A percentile compares a stretch with the other conserved stretches of the same genome.
These are phyloP conservation scores for Myioborus miniatus DNA, from an alignment of 2,797 vertebrate species.

Conservation along the genomic window DNA sequence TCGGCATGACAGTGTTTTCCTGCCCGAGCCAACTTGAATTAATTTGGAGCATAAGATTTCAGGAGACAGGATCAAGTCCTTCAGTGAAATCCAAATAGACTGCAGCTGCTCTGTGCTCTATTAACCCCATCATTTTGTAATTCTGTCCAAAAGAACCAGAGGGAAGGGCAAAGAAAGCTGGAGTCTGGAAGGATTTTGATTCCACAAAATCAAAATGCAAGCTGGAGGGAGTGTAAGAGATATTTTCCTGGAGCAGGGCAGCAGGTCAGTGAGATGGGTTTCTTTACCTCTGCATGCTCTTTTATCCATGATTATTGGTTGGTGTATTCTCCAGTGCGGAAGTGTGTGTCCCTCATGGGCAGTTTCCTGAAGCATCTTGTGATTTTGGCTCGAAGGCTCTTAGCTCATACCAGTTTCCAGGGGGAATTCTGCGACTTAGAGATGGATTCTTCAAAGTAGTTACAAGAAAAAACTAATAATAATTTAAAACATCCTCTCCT, in stretches of 20 bases:
- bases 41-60: constrained; percentile 2
- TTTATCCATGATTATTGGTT: background rate
- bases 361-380: background rate
- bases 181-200: background rate
- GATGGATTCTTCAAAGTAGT: background rate
- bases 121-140: constrained; percentile 17
- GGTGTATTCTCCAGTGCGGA: background rate
- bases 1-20: background rate
- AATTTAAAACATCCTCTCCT: background rate
- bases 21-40: background rate
- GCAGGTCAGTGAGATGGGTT: background rate
- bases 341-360: background rate
- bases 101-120: background rate
- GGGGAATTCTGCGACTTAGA: background rate
- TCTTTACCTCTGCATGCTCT: background rate
- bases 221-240: background rate
- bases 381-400: background rate
- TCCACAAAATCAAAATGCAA: background rate
- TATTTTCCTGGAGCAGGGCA: background rate
- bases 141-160: background rate
- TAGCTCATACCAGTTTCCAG: background rate
- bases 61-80: background rate
- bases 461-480: background rate
- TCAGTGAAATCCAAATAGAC: constrained; percentile 22
- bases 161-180: background rate